phyloP scores from a whole-genome alignment of 2,888 invertebrate genomes.

The Epistrophe eligans region DNA sequence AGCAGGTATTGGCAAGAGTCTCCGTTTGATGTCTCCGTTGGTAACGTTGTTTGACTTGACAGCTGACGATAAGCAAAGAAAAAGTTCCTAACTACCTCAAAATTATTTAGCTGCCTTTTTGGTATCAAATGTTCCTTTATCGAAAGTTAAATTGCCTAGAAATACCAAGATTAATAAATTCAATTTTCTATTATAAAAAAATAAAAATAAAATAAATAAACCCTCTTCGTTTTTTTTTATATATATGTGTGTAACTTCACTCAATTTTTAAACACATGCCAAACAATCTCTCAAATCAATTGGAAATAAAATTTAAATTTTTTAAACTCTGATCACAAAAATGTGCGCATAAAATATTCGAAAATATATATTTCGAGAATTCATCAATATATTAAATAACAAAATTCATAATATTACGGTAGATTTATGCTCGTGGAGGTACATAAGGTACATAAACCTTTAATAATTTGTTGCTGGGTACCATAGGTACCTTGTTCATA shows the following conservation, averaged over 20 bases:
- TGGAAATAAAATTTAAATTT: slow-evolving; percentile 1
- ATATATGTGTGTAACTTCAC: not conserved
- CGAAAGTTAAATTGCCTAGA: too few relatives aligned
- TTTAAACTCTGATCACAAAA: not conserved
- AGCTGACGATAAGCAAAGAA: too few relatives aligned
- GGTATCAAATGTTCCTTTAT: too few relatives aligned
- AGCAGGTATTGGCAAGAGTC: too few relatives aligned
- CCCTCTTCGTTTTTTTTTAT: not conserved
- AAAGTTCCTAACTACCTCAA: too few relatives aligned
- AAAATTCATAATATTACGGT: not conserved
- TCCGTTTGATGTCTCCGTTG: too few relatives aligned
- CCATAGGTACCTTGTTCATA: not conserved
- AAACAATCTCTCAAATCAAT: not conserved
- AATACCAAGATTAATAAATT: too few relatives aligned
- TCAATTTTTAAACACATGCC: not conserved
- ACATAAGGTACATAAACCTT: not conserved
- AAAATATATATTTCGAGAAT: not conserved
- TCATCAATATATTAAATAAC: slow-evolving; percentile 3
- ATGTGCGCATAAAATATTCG: slow-evolving; percentile 4
- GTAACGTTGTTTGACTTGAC: too few relatives aligned
- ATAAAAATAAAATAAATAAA: too few relatives aligned
- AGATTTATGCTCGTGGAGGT: not conserved
- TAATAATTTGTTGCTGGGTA: not conserved
- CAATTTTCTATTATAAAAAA: too few relatives aligned
- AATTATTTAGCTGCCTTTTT: too few relatives aligned